phyloP scores from a whole-genome alignment of 2,113 vertebrate species.

The Origma solitaria region DNA sequence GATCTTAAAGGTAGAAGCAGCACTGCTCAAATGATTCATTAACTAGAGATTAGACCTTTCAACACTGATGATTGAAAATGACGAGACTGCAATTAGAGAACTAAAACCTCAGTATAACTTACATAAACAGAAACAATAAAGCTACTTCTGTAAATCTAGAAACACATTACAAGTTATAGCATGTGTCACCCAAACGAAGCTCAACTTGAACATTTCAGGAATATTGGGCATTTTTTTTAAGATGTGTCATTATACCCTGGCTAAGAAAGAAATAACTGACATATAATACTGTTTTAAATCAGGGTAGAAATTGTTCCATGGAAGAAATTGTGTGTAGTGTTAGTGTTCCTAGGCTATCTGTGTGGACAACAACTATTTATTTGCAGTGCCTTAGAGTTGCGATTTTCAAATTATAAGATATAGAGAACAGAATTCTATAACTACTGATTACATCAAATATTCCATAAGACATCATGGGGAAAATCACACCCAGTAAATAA shows the following conservation, averaged over 20 bases:
- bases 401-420: neutral
- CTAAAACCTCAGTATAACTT: neutral
- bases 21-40: neutral
- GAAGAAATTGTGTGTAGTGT: neutral
- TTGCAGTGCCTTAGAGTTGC: neutral
- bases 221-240: neutral
- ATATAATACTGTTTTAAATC: neutral
- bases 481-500: neutral
- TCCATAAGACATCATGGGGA: neutral
- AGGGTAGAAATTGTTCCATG: neutral
- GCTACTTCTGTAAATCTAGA: neutral
- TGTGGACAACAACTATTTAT: neutral
- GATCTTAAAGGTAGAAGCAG: neutral
- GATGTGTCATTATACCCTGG: neutral
- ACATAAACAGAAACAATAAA: neutral
- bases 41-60: neutral
- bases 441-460: neutral
- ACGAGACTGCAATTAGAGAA: neutral
- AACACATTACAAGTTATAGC: neutral
- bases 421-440: neutral
- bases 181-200: neutral
- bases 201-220: neutral
- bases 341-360: neutral
- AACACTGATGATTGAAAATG: neutral
- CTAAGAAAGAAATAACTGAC: neutral